These are phyloP conservation scores for Notodonta dromedarius DNA, from an alignment of 2,888 invertebrate species.

Conservation along the genomic window DNA sequence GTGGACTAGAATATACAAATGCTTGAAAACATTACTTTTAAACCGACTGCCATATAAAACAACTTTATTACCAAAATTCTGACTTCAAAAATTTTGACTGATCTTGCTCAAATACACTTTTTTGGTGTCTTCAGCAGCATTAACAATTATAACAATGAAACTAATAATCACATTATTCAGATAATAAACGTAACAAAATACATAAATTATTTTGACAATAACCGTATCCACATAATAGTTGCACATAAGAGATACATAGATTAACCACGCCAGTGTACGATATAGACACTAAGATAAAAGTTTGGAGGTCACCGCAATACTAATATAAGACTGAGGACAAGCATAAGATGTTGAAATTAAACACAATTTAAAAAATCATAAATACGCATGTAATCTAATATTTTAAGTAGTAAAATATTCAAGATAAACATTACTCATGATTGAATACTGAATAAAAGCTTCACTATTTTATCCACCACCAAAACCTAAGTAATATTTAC, in stretches of 20 bases:
- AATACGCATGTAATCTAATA: constrained; percentile 61
- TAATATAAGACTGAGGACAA: not conserved
- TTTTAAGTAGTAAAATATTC: constrained; percentile 63
- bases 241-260: too few species aligned
- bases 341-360: constrained; percentile 46
- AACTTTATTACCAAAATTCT: not conserved
- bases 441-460: constrained; percentile 72
- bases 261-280: not conserved
- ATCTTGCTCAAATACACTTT: too few species aligned
- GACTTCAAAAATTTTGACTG: not conserved
- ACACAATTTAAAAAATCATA: constrained; percentile 58
- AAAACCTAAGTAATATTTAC: constrained; percentile 68
- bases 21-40: not conserved
- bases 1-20: constrained; percentile 9
- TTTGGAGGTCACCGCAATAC: too few species aligned
- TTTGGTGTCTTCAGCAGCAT: too few species aligned
- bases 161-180: too few species aligned
- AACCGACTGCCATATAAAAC: not conserved
- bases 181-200: too few species aligned
- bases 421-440: constrained; percentile 69
- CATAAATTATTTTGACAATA: too few species aligned
- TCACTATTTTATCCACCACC: constrained; percentile 73
- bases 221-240: too few species aligned
- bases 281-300: not conserved
- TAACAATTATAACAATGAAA: too few species aligned